phyloP scores from a whole-genome alignment of 2,113 vertebrate species.

The Oreotrochilus melanogaster region DNA sequence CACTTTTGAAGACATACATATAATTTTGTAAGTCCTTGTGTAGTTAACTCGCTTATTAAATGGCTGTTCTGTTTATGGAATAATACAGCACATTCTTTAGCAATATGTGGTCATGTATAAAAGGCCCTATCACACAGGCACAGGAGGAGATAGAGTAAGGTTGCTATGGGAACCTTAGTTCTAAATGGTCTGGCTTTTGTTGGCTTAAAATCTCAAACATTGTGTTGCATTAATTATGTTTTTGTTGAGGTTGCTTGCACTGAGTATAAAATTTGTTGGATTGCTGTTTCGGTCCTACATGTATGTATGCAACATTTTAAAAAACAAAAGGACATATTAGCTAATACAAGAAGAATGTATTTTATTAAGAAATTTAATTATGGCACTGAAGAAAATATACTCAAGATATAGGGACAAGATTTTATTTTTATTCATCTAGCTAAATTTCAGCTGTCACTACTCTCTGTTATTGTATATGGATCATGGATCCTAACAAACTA shows the following conservation, averaged over 20 bases:
- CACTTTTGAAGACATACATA: not conserved
- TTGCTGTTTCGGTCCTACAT: not conserved
- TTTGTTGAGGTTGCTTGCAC: constrained; percentile 33
- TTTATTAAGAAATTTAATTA: not conserved
- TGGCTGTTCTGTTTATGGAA: constrained; percentile 47
- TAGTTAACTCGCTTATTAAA: constrained; percentile 51
- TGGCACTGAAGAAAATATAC: not conserved
- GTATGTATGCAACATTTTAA: not conserved
- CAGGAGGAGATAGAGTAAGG: constrained; percentile 62
- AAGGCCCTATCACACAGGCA: constrained; percentile 55
- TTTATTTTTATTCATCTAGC: not conserved
- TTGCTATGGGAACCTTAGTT: constrained; percentile 69
- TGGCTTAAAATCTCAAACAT: constrained; percentile 70
- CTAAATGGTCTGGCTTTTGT: constrained; percentile 67
- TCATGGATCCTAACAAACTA: not conserved
- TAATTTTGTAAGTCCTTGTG: not conserved
- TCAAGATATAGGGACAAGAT: not conserved
- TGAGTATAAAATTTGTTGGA: constrained; percentile 20
- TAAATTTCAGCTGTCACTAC: not conserved
- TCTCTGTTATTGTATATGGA: not conserved
- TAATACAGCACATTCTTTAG: constrained; percentile 51
- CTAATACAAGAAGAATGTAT: not conserved
- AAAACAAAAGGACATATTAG: not conserved
- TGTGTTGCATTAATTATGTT: constrained; percentile 63
- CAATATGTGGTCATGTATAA: constrained; percentile 61